phyloP scores from a whole-genome alignment of 2,888 invertebrate genomes.

The Cenopis cana region DNA sequence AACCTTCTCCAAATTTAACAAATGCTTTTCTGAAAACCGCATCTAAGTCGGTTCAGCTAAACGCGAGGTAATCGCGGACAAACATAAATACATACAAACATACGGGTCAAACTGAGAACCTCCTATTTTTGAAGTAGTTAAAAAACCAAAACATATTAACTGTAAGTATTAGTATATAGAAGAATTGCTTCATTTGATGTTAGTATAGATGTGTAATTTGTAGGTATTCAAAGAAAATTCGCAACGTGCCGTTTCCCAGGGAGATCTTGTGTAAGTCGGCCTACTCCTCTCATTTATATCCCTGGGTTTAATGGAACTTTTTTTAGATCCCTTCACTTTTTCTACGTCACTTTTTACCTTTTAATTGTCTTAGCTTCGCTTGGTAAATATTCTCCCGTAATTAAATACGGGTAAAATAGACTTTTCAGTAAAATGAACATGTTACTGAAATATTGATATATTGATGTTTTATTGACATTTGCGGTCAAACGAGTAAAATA shows the following conservation, averaged over 20 bases:
- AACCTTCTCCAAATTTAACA: too few species aligned
- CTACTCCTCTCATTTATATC: conserved; percentile 78
- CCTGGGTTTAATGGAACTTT: conserved; percentile 74
- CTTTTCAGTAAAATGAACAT: conserved; percentile 29
- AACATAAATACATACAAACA: too few species aligned
- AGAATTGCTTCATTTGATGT: conserved; percentile 39
- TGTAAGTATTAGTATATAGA: conserved; percentile 33
- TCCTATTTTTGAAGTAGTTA: too few species aligned
- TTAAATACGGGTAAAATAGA: conserved; percentile 35
- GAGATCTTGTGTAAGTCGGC: conserved; percentile 50
- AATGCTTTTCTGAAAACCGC: too few species aligned
- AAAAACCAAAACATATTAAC: conserved; percentile 10
- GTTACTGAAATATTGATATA: conserved; percentile 20
- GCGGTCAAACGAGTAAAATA: background rate
- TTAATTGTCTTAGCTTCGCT: conserved; percentile 70
- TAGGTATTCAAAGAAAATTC: conserved; percentile 50
- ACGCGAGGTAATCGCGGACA: too few species aligned
- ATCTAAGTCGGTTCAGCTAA: too few species aligned
- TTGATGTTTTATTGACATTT: conserved; percentile 10
- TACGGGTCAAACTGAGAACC: too few species aligned
- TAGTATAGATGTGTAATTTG: conserved; percentile 43
- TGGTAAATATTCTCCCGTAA: conserved; percentile 50
- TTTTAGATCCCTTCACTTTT: conserved; percentile 73
- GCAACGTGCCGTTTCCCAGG: conserved; percentile 56
- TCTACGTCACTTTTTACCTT: conserved; percentile 72